Base-by-base conservation (phyloP, 2,797 vertebrate genomes). In the Choloepus didactylus region DNA sequence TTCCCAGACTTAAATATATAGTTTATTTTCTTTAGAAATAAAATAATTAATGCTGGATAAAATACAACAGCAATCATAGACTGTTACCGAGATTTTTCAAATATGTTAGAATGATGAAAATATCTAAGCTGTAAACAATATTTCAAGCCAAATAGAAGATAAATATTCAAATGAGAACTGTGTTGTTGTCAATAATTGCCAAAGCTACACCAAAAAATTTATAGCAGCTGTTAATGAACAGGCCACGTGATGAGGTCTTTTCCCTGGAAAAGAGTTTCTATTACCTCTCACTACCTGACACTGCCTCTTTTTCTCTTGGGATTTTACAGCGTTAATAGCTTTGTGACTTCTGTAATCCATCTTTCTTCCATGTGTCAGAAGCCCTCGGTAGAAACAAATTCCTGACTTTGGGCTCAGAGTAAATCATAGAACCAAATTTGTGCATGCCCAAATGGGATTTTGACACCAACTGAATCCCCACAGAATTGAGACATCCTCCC, bases 361-460 rank as follows among this genome's bases (percentile, higher is more conserved):
- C 94, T 90, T 84, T 89, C 80, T 73, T 64, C 70, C 80, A 19
- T 59, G 70, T 89, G 75, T 95, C 89, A 91, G 76, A 64, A 62
- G 9, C 25, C n/a, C 60, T 89, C 83, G 0, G 29, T 46, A 76
- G 80, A 91, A 96, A 95, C 95, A 69, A 76, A 93, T 89, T 69
- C 87, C 75, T 72, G 77, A 69, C 64, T 77, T 66, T 46, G 72
- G 56, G 29, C 49, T 85, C 59, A 54, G 76, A 87, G 72, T 94
- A 82, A 89, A 94, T 89, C 91, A 89, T 16, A 87, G 81, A 77
- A 93, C 87, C 0, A 2, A 73, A 89, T 91, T 25, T 73, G 35
- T 31, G 14, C 16, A 0, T 7, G 66, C 73, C 49, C 56, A 64
- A 59, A 84, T 83, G 87, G 94, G 46, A 95, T 87, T 91, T 75